Evolutionary conservation across 2,888 invertebrate species (phyloP).

Genomic region (Chalcis sispes): DNA sequence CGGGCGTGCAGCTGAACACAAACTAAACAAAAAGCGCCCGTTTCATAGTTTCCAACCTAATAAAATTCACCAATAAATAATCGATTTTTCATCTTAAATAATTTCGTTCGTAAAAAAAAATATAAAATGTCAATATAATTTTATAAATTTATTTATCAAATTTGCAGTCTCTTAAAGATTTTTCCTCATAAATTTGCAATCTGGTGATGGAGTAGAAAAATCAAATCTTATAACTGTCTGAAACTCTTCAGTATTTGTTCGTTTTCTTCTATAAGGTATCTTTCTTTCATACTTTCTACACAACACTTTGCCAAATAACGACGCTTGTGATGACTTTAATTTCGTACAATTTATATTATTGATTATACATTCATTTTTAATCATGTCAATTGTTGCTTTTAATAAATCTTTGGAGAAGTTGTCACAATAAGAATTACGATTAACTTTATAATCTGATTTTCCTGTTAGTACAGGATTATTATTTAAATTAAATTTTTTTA

Average conservation of each 20-base stretch:
- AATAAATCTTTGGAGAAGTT: slow-evolving; percentile 1
- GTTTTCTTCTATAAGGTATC: slow-evolving; percentile 56
- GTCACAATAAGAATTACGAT: not conserved
- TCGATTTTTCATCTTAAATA: too few relatives aligned
- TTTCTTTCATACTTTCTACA: slow-evolving; percentile 72
- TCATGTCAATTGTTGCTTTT: slow-evolving; percentile 23
- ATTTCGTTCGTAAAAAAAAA: too few relatives aligned
- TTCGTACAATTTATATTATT: slow-evolving; percentile 29
- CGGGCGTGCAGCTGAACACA: too few relatives aligned
- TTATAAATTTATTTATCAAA: slow-evolving; percentile 26
- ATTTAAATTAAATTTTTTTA: not conserved
- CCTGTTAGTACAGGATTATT: slow-evolving; percentile 17
- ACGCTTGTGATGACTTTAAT: slow-evolving; percentile 62
- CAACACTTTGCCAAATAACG: slow-evolving; percentile 78
- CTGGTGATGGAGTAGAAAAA: slow-evolving; percentile 81
- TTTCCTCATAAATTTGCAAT: slow-evolving; percentile 74
- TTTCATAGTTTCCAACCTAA: too few relatives aligned
- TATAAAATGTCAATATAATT: not conserved
- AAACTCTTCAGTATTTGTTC: not conserved
- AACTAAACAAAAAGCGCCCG: too few relatives aligned
- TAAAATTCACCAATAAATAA: too few relatives aligned
- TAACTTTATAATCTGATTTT: slow-evolving; percentile 22
- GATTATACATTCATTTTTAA: slow-evolving; percentile 57
- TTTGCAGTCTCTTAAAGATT: not conserved
- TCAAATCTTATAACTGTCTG: slow-evolving; percentile 75